Evolutionary conservation across 2,113 vertebrate genomes (phyloP).

Genomic region (Microtus pennsylvanicus): DNA sequence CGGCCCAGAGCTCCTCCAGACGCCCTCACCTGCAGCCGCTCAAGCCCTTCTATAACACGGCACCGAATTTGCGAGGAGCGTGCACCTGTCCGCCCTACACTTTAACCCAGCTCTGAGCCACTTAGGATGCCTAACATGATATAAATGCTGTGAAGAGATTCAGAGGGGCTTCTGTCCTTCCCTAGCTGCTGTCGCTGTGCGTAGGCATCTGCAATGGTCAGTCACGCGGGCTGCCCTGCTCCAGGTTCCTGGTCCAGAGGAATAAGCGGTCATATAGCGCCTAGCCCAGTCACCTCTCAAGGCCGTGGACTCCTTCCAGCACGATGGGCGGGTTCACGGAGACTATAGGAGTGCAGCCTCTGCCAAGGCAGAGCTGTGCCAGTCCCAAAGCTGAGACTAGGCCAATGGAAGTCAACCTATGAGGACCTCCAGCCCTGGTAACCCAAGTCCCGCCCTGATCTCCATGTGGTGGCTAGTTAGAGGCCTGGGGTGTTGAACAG

Average conservation of each 20-base stretch:
- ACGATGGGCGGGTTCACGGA: neutral
- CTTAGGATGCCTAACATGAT: neutral
- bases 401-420: neutral
- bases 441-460: neutral
- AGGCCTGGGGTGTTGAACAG: neutral
- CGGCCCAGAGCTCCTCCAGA: too few species aligned
- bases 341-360: neutral
- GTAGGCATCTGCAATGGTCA: neutral
- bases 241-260: neutral
- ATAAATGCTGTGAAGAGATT: neutral
- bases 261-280: too few species aligned
- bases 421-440: neutral
- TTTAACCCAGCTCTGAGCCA: neutral
- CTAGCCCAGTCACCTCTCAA: neutral
- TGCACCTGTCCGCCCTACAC: neutral
- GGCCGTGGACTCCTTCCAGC: neutral
- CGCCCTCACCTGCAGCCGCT: neutral
- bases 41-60: neutral
- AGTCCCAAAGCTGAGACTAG: neutral
- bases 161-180: neutral
- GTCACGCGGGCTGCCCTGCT: neutral
- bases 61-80: too few species aligned
- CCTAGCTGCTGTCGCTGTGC: neutral
- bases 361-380: neutral
- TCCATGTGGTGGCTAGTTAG: neutral